phyloP scores from a whole-genome alignment of 2,113 vertebrate species.

The Microcebus tavaratra region DNA sequence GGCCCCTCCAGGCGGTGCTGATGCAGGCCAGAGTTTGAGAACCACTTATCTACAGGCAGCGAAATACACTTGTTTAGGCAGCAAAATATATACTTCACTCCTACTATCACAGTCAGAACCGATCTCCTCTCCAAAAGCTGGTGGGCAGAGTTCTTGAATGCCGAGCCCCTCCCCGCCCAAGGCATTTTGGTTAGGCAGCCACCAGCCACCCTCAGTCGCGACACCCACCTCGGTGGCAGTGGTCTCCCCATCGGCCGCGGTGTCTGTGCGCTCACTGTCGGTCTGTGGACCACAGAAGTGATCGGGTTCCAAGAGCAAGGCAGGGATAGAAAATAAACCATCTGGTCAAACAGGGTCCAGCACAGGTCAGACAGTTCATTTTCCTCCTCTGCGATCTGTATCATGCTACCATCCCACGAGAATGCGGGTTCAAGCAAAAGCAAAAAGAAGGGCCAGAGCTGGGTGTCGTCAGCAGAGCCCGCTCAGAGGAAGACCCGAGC shows the following conservation, averaged over 20 bases:
- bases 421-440: conserved; percentile 78
- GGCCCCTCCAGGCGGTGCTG: neutral
- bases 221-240: conserved; percentile 96
- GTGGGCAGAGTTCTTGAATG: neutral
- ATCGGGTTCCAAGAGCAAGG: conserved; percentile 87
- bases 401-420: conserved; percentile 76
- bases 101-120: neutral
- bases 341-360: conserved; percentile 81
- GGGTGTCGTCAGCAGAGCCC: conserved; percentile 84
- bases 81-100: neutral
- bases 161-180: neutral
- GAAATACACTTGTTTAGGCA: neutral
- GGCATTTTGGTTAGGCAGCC: neutral
- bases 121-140: neutral
- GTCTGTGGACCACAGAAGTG: conserved; percentile 89
- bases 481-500: conserved; percentile 87
- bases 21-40: neutral
- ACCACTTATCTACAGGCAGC: neutral
- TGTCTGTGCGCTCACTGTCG: conserved; percentile 97
- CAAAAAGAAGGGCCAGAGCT: conserved; percentile 80
- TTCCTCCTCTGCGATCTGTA: conserved; percentile 73
- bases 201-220: neutral
- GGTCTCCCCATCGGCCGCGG: conserved; percentile 94
- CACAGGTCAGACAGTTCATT: neutral
- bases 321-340: conserved; percentile 89